Conservation (phyloP, 2,888 invertebrate species). For the Melanophora roralis region DNA sequence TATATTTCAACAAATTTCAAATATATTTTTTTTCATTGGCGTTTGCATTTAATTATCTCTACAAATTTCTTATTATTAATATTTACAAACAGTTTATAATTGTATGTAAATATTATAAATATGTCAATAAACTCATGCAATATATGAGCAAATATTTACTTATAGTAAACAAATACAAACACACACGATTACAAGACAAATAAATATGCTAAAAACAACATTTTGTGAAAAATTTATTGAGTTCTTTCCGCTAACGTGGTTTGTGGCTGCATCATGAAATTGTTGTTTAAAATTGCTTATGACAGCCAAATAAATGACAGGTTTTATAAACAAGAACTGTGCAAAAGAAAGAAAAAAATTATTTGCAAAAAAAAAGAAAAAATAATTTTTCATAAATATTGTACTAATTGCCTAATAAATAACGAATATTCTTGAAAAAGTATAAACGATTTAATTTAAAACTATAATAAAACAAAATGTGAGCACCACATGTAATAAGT, state of each 20-base stretch:
- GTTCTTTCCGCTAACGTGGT: background rate
- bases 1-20: background rate
- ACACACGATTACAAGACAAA: no score
- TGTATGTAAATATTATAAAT: slow-evolving; percentile 32
- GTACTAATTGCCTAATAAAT: slow-evolving; percentile 22
- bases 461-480: background rate
- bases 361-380: background rate
- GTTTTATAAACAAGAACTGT: slow-evolving; percentile 7
- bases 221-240: background rate
- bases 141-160: no score
- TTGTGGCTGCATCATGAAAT: background rate
- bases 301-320: slow-evolving; percentile 41
- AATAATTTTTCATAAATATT: slow-evolving; percentile 14
- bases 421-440: background rate
- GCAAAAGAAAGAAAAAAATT: background rate
- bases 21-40: background rate
- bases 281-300: slow-evolving; percentile 41
- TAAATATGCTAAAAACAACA: background rate
- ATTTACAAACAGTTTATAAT: slow-evolving; percentile 21
- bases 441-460: background rate
- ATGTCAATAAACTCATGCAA: slow-evolving; percentile 29
- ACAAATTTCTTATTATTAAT: background rate
- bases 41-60: background rate
- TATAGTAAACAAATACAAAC: no score
- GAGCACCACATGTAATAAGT: no score